phyloP scores from a whole-genome alignment of 2,113 vertebrate species.

The Regulus satrapa region DNA sequence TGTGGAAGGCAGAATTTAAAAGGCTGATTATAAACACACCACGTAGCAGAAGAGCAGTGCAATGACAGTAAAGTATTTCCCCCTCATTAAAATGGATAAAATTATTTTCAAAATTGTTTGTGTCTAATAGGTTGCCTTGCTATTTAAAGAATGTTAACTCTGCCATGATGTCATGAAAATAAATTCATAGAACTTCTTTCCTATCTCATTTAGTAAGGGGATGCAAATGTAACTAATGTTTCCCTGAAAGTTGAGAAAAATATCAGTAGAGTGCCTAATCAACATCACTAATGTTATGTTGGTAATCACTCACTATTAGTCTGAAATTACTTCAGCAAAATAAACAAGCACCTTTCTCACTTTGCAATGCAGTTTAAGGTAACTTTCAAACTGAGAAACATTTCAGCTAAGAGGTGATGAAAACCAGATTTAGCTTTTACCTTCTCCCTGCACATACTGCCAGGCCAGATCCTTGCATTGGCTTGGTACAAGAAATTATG shows the following conservation, averaged over 20 bases:
- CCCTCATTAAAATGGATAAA: constrained; percentile 20
- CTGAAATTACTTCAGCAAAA: neutral
- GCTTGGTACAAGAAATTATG: neutral
- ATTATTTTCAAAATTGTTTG: constrained; percentile 31
- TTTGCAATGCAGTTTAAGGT: neutral
- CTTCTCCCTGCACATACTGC: neutral
- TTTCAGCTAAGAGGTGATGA: neutral
- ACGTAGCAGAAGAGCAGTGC: neutral
- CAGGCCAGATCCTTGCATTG: neutral
- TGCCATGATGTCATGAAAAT: constrained; percentile 35
- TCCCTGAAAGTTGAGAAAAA: constrained; percentile 39
- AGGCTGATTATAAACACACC: neutral
- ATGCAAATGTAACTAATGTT: constrained; percentile 50
- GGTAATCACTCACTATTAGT: neutral
- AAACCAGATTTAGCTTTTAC: neutral
- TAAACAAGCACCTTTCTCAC: neutral
- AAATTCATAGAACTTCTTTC: constrained; percentile 15
- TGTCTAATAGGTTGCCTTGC: constrained; percentile 17
- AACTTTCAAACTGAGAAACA: neutral
- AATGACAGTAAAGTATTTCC: neutral
- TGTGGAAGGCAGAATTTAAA: neutral
- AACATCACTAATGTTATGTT: neutral
- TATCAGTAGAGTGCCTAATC: neutral
- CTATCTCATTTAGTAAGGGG: constrained; percentile 16
- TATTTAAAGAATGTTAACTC: constrained; percentile 22